These are phyloP conservation scores for Sporophila hypoxantha DNA, from an alignment of 2,113 vertebrate genomes.

Conservation along the genomic window DNA sequence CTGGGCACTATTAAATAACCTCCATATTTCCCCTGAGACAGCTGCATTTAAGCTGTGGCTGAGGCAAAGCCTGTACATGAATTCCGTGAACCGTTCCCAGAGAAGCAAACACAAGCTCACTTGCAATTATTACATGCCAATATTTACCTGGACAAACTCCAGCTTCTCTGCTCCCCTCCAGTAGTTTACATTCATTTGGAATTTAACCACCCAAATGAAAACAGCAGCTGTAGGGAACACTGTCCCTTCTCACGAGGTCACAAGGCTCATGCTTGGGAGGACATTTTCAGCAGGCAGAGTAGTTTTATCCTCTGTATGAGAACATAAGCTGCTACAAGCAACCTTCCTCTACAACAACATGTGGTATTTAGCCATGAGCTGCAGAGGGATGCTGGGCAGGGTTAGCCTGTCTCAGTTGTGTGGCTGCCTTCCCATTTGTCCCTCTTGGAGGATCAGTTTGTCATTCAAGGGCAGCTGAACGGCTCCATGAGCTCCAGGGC, in stretches of 20 bases:
- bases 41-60: not conserved
- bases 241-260: not conserved
- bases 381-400: not conserved
- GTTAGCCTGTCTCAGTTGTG: not conserved
- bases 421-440: not conserved
- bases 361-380: not conserved
- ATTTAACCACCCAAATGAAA: slow-evolving; percentile 5
- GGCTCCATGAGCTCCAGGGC: not conserved
- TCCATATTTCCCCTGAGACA: not conserved
- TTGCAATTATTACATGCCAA: not conserved
- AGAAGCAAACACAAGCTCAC: not conserved
- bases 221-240: not conserved
- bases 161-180: not conserved
- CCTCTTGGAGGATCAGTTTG: not conserved
- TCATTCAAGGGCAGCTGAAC: not conserved
- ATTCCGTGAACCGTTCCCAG: not conserved
- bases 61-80: not conserved
- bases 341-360: not conserved
- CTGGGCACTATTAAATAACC: slow-evolving; percentile 24
- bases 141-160: slow-evolving; percentile 27
- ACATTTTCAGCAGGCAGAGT: not conserved
- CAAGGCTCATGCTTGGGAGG: not conserved
- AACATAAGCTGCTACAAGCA: not conserved
- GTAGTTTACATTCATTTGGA: slow-evolving; percentile 2
- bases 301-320: not conserved